phyloP scores from a whole-genome alignment of 2,888 invertebrate genomes.

The Caenorhabditis auriculariae region DNA sequence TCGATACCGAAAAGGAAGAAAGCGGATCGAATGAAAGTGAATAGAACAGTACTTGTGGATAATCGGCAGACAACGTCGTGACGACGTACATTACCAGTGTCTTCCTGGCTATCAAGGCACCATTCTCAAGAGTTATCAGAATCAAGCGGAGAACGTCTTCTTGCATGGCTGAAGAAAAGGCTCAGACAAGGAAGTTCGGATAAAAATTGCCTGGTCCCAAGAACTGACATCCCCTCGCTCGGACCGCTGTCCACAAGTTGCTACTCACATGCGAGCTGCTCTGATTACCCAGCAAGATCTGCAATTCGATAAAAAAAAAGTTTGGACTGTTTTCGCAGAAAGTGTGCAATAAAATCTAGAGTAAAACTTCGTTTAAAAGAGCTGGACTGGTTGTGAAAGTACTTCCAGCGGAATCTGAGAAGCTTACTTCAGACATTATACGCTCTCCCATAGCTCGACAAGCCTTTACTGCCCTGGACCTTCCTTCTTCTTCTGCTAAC shows the following conservation, averaged over 20 bases:
- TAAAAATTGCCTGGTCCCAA: slow-evolving; percentile 77
- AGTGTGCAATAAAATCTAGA: too few relatives aligned
- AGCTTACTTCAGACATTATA: slow-evolving; percentile 63
- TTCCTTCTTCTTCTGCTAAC: slow-evolving; percentile 80
- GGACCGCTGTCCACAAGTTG: slow-evolving; percentile 93
- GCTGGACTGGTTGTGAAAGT: not conserved
- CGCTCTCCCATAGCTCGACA: slow-evolving; percentile 91
- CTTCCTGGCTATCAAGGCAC: slow-evolving; percentile 64
- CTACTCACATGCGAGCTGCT: slow-evolving; percentile 85
- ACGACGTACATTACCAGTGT: slow-evolving; percentile 95
- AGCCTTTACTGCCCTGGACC: slow-evolving; percentile 69
- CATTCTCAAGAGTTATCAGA: slow-evolving; percentile 85
- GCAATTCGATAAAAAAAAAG: too few relatives aligned
- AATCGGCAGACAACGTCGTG: slow-evolving; percentile 78
- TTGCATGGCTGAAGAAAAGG: slow-evolving; percentile 79
- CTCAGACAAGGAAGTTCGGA: not conserved
- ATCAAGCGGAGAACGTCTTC: slow-evolving; percentile 90
- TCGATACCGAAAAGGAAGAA: slow-evolving; percentile 73
- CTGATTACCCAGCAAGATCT: slow-evolving; percentile 86
- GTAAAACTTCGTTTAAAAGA: not conserved
- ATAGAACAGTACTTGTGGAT: slow-evolving; percentile 71
- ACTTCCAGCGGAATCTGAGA: too few relatives aligned
- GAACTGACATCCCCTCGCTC: slow-evolving; percentile 95
- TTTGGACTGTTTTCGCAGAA: too few relatives aligned
- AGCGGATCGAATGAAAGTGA: slow-evolving; percentile 65